Evolutionary conservation across 2,113 vertebrate species (phyloP), one percentile per base, ranked within the genome.

Genomic region (Zeus faber): DNA sequence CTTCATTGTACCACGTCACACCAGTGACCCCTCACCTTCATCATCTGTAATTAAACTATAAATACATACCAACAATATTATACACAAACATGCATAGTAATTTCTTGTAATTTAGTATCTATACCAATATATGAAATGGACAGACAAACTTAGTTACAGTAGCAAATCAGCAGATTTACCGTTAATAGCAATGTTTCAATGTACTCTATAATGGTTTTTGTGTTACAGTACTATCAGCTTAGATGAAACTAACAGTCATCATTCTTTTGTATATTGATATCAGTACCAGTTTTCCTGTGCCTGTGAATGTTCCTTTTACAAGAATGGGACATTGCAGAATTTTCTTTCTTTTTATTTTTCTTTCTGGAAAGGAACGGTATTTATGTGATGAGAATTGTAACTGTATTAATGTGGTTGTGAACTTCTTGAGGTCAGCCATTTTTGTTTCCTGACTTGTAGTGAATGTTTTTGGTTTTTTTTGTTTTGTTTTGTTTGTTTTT

Each of bases 41-140:
- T 69, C 72, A 77, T 81, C 84, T 88, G 87, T 90, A 89, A 88
- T 82, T 87, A 87, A 83, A 78, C 74, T 85, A 86, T 88, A 87
- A 84, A 89, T 86, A 87, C 82, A 85, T 62, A 55, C 13, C 76
- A 72, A 87, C 76, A 85, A 82, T 83, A 87, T 77, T 88, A 79
- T 83, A 85, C 67, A 29, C 74, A 85, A 85, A 87, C 85, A 87
- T 79, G 62, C 77, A 85, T 85, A 87, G 79, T 75, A 76, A 73
- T 74, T 83, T 85, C 85, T 85, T 88, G 86, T 89, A 84, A 80
- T 86, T 89, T 83, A 87, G 82, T 88, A 89, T 88, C 83, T 90
- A 88, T 87, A 89, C 85, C n/a, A 87, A 83, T 91, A 89, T 91
- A 89, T 83, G 86, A 88, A 89, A 91, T 89, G 89, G 87, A 85